Evolutionary conservation across 1,140 invertebrate genomes (phyloP), one percentile per base, ranked within the genome.

Genomic region (Pollicipes pollicipes): DNA sequence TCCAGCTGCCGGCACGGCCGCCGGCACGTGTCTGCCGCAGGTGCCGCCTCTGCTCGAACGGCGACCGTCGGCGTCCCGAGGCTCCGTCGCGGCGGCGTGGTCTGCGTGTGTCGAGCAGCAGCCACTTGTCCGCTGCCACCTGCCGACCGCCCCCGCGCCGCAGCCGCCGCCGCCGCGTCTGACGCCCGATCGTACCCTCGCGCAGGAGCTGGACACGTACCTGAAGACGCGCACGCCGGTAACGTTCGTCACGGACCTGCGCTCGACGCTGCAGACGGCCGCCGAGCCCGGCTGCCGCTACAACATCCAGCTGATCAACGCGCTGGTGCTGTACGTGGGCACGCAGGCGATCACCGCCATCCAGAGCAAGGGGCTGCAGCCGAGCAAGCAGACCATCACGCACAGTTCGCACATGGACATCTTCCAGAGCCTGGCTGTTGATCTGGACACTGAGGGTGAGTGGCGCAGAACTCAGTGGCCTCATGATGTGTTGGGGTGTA

Each of bases 361-460:
- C 71, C 85, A 91, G 67, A 85, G 85, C 72, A 94, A 95, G 80
- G 89, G 90, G 32, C 88, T 90, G 73, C 89, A 90, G 8, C 95
- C 96, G 0, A 97, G 89, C 76, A 97, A 97, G 87, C 88, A 90
- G 27, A 98, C 95, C 0, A 97, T 99, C 72, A 91, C 91, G 10
- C 95, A 98, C 77, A 95, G 94, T 29, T 89, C 95, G 0, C 95
- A 97, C 78, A 98, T 98, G 95, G 97, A 99, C 78, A 98, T 99
- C 72, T 99, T 99, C 84, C 95, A 99, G 81, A 98, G 98, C 83
- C 84, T 99, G 73, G 93, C 93, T 26, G 95, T 98, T 3, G 93
- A 97, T 81, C 85, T 99, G 37, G 96, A 99, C 79, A 97, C 93
- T 24, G 96, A 99, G 82, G 96, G 95, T 80, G 73, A 75, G 71